A percentile compares a stretch with the other conserved stretches of the same genome.
phyloP scores from a whole-genome alignment of 2,888 invertebrate species.

The Mystacides longicornis region DNA sequence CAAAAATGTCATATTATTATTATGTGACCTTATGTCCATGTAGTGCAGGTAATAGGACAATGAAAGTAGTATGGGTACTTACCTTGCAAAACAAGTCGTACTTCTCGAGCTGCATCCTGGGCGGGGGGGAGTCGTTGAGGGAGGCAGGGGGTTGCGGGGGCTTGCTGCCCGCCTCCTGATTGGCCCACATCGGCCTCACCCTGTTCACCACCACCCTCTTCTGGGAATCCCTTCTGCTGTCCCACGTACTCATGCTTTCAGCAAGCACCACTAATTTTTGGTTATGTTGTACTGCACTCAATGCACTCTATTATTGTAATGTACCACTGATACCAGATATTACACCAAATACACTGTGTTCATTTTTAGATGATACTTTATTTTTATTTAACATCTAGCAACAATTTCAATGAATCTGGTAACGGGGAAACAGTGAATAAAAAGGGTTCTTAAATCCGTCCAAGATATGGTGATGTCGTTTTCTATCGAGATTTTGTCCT shows the following conservation, averaged over 20 bases:
- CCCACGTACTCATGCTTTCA: conserved; percentile 20
- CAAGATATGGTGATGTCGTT: too few relatives aligned
- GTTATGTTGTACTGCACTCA: neutral
- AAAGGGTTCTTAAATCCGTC: too few relatives aligned
- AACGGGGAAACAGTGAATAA: too few relatives aligned
- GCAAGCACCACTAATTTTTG: neutral
- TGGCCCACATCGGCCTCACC: conserved; percentile 50
- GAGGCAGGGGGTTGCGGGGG: conserved; percentile 26
- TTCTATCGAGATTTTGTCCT: too few relatives aligned
- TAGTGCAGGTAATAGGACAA: too few relatives aligned
- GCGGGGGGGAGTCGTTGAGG: conserved; percentile 34
- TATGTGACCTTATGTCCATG: too few relatives aligned
- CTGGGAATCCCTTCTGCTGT: conserved; percentile 44
- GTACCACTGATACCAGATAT: too few relatives aligned
- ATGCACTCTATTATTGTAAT: neutral
- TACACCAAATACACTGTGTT: too few relatives aligned
- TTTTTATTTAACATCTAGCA: too few relatives aligned
- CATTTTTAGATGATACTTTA: too few relatives aligned
- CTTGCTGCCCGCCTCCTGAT: conserved; percentile 33
- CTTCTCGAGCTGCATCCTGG: conserved; percentile 44
- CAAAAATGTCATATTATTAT: too few relatives aligned
- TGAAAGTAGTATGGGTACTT: conserved; percentile 13
- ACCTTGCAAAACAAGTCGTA: conserved; percentile 54
- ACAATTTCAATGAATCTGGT: too few relatives aligned
- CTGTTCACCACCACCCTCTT: conserved; percentile 54